Percentiles rank a stretch among this genome's conserved stretches.
Evolutionary conservation across 1,140 invertebrate species (phyloP).

Genomic region (Arctopsyche grandis): DNA sequence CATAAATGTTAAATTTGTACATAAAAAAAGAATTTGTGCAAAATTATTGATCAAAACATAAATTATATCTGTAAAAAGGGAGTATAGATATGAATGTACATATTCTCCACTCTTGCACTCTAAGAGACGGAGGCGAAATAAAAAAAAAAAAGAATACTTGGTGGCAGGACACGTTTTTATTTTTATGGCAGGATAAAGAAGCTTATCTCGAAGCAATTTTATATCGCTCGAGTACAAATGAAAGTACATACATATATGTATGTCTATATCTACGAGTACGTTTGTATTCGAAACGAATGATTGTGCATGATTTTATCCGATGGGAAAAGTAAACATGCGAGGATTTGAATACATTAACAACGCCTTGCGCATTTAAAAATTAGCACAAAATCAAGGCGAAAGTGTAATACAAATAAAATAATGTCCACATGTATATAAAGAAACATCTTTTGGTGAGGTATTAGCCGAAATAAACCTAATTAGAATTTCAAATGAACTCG

Average conservation of each 20-base stretch:
- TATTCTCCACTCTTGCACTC: background rate
- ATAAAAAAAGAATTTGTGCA: no score
- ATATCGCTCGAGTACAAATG: background rate
- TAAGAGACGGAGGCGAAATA: background rate
- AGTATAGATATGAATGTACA: background rate
- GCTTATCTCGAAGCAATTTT: background rate
- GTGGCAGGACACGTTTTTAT: no score
- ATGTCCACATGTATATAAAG: no score
- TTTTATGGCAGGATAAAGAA: no score
- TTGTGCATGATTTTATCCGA: no score
- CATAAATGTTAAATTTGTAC: no score
- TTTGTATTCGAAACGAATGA: background rate
- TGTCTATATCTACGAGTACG: background rate
- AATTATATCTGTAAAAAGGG: background rate
- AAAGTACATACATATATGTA: background rate
- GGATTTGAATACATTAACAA: no score
- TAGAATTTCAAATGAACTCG: slow-evolving; percentile 12
- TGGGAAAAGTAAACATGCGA: no score
- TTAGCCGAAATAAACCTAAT: background rate
- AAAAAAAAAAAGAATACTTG: background rate
- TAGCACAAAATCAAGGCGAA: no score
- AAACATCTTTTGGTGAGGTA: background rate
- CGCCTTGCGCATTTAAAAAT: no score
- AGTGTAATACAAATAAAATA: no score
- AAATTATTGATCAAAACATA: no score